A percentile compares a stretch with the other conserved stretches of the same genome.
Conservation (phyloP, 1,140 invertebrate species). For the Bombus difficillimus region DNA sequence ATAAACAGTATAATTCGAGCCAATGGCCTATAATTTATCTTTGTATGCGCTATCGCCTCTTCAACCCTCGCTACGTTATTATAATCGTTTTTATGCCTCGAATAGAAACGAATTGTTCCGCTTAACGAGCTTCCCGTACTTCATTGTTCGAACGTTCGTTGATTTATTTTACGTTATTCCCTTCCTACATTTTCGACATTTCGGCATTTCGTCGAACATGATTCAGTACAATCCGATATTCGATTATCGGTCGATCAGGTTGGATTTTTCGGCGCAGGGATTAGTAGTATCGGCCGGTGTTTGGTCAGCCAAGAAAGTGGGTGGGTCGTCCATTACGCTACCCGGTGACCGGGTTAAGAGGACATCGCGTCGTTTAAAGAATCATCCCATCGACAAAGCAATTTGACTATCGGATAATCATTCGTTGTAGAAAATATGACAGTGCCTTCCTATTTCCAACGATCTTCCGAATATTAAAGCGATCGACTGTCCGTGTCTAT, state of each 20-base stretch:
- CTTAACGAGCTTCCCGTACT: neutral
- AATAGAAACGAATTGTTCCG: neutral
- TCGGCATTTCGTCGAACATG: neutral
- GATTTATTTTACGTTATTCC: neutral
- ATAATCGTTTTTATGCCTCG: neutral
- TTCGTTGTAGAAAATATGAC: conserved; percentile 15
- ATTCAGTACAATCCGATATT: neutral
- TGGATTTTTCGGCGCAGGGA: neutral
- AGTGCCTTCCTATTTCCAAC: conserved; percentile 4
- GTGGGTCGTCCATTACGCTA: no score
- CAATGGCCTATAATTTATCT: conserved; percentile 8
- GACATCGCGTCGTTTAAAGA: conserved; percentile 13
- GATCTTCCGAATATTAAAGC: conserved; percentile 16
- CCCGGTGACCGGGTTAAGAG: conserved; percentile 22
- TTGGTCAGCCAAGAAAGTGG: neutral
- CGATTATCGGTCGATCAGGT: no score
- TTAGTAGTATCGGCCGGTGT: neutral
- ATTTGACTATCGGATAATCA: conserved; percentile 9
- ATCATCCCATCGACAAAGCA: conserved; percentile 8
- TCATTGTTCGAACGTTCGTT: neutral
- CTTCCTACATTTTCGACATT: neutral
- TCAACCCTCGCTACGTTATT: neutral
- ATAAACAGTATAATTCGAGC: conserved; percentile 20
- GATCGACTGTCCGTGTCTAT: neutral
- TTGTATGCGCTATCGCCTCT: neutral